Evolutionary conservation across 64 coral and sea anemone species (phyloP), one percentile per base, ranked within the genome.

Genomic region (Montipora capricornis): DNA sequence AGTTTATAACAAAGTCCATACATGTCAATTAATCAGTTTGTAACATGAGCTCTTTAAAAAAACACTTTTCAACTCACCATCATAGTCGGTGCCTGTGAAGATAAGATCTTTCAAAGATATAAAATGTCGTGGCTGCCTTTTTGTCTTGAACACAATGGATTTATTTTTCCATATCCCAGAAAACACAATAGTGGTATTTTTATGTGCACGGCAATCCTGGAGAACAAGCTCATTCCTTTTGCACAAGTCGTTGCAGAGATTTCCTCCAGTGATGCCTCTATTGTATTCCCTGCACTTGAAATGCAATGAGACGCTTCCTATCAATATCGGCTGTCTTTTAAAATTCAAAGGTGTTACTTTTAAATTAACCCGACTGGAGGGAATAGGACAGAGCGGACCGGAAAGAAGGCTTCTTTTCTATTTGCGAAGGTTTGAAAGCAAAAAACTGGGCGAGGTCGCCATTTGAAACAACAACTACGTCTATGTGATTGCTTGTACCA

Each of bases 171-270:
- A 99, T 52, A 84, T 80, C 17, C 92, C 98, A 75, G 88, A 85
- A 15, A 96, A 96, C 8, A 99, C 91, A 62, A 99, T 86, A 15
- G 95, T 99, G 12, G 92, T 88, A 49, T 99, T 92, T 64, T 99
- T 99, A 58, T 99, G 92, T 59, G 95, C 92, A 12, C 92, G 61
- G 47, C 98, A 99, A 20, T 92, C 75, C 5, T 87, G 75, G 22
- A 99, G 44, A n/a, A 61, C 86, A 46, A 99, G 10, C 4, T 80
- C 50, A 13, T 68, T 46, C 16, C n/a, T 92, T 26, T 89, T 22
- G n/a, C 98, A 99, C 9, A 99, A 78, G 92, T 99, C 98, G 8
- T 92, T 12, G 64, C 98, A 99, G 2, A 99, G 92, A 79, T 99
- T 99, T 2, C 98, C 98, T 62, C 92, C 92, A 87, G 88, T 91